phyloP scores from a whole-genome alignment of 2,113 vertebrate genomes.

The Pitta sordida region DNA sequence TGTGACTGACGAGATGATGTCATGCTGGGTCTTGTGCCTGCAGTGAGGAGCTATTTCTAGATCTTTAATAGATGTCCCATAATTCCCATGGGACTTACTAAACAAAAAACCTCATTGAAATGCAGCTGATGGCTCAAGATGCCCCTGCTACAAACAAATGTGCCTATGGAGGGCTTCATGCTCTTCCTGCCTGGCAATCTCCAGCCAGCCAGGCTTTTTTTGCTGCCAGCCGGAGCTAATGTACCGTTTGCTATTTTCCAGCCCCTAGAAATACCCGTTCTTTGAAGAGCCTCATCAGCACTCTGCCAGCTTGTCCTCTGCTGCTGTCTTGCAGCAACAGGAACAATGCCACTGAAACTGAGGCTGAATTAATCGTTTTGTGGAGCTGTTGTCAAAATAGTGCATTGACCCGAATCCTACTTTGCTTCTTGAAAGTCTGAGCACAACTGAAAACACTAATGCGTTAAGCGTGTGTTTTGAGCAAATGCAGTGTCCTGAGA shows the following conservation, averaged over 20 bases:
- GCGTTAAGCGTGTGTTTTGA: not conserved
- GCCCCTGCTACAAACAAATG: conserved; percentile 10
- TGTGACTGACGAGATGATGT: conserved; percentile 47
- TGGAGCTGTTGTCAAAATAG: not conserved
- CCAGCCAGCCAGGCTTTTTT: rapidly evolving
- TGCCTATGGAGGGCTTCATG: not conserved
- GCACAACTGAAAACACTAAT: not conserved
- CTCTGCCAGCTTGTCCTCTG: not conserved
- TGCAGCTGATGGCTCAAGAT: not conserved
- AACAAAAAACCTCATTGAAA: conserved; percentile 53
- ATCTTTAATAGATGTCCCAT: conserved; percentile 72
- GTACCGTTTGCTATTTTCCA: not conserved
- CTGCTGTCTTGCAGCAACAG: not conserved
- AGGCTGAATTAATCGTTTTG: not conserved
- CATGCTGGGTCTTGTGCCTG: conserved; percentile 63
- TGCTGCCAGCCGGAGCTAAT: not conserved
- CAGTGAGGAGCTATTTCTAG: conserved; percentile 76
- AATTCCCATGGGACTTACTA: conserved; percentile 58
- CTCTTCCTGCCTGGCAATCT: not conserved
- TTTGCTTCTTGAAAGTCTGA: not conserved
- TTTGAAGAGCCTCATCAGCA: not conserved
- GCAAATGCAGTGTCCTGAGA: not conserved
- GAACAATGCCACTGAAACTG: not conserved
- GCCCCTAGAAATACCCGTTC: not conserved
- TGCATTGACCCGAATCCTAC: not conserved